phyloP scores from a whole-genome alignment of 2,888 invertebrate species.

The Cremastinae sp. region DNA sequence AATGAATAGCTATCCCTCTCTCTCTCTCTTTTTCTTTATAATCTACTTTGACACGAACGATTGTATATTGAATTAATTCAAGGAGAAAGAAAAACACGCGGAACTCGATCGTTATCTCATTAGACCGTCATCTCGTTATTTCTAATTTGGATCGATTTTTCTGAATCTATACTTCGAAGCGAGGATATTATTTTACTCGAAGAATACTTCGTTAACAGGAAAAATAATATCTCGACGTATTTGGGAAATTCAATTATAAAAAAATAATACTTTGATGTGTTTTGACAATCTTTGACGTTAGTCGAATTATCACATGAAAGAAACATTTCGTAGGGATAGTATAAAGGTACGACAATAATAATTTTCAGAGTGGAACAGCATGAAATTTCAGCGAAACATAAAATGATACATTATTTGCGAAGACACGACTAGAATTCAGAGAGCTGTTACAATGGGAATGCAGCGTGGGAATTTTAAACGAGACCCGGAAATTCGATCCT shows the following conservation, averaged over 20 bases:
- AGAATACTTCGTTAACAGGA: not conserved
- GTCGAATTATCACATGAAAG: not conserved
- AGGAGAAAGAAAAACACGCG: constrained; percentile 2
- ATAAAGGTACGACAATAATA: not conserved
- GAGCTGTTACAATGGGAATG: not conserved
- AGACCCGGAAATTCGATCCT: constrained; percentile 3
- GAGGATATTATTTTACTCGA: no score
- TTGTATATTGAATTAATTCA: not conserved
- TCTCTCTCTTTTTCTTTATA: not conserved
- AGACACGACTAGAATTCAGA: not conserved
- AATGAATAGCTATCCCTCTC: not conserved
- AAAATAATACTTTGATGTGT: no score
- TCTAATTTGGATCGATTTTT: not conserved
- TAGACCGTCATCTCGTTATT: constrained; percentile 1
- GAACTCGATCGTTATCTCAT: constrained; percentile 12
- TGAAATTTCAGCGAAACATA: not conserved
- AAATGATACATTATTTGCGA: not conserved
- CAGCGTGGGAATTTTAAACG: constrained; percentile 4
- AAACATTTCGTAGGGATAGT: not conserved
- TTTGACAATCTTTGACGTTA: not conserved
- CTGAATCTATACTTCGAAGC: not conserved
- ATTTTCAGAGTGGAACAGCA: constrained; percentile 18
- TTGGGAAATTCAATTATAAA: not conserved
- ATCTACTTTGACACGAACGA: not conserved
- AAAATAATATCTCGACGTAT: not conserved